These are phyloP conservation scores for Tolmerus cingulatus DNA, from an alignment of 2,888 invertebrate genomes.

Conservation along the genomic window DNA sequence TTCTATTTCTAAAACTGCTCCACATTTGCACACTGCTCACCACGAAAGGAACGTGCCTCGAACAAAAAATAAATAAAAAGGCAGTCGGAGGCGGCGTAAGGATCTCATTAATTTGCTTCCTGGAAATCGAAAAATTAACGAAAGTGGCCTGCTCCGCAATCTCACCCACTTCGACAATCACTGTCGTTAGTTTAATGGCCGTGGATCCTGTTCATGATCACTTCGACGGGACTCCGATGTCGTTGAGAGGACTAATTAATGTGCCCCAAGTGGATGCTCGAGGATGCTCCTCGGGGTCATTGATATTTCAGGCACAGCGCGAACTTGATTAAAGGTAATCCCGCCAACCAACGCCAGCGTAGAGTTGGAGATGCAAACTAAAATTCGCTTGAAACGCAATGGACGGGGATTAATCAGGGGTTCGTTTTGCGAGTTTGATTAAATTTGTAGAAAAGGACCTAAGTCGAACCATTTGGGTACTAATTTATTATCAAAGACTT, in stretches of 20 bases:
- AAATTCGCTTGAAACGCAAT: background rate
- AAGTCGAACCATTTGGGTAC: background rate
- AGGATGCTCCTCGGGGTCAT: background rate
- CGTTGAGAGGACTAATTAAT: background rate
- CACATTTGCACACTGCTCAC: background rate
- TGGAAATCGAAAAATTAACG: background rate
- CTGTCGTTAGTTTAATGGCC: background rate
- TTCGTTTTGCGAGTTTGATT: background rate
- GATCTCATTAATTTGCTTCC: slow-evolving; percentile 2
- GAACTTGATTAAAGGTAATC: background rate
- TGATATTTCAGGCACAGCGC: background rate
- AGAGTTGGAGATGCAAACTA: background rate
- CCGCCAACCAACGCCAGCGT: background rate
- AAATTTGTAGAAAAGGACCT: background rate
- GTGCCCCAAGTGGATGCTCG: background rate
- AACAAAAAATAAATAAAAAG: background rate
- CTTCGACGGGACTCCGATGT: background rate
- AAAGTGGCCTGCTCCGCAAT: background rate
- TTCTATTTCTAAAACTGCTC: background rate
- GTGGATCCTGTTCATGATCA: background rate
- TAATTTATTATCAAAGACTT: background rate
- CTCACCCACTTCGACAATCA: background rate
- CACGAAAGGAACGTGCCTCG: background rate
- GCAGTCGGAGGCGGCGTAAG: background rate
- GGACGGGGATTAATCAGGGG: background rate